Evolutionary conservation across 2,113 vertebrate genomes (phyloP).

Genomic region (Anoplopoma fimbria): DNA sequence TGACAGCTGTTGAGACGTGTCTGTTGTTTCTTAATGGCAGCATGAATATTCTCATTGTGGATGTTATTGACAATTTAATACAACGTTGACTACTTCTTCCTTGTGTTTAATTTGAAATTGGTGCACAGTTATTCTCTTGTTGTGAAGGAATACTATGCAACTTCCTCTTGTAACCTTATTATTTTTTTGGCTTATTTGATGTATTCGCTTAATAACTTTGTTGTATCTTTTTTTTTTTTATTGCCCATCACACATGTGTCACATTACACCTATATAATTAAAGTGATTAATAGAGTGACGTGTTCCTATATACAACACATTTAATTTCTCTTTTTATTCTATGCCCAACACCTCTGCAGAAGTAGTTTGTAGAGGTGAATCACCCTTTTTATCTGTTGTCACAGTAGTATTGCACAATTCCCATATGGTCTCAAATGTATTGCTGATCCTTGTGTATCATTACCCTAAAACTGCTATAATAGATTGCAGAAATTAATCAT

Average conservation of each 20-base stretch:
- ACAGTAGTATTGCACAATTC: background rate
- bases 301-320: background rate
- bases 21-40: background rate
- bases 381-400: background rate
- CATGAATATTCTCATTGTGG: fast-evolving
- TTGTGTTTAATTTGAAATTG: background rate
- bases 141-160: background rate
- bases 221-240: background rate
- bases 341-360: background rate
- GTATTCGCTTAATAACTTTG: background rate
- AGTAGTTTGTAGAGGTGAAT: background rate
- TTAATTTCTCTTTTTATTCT: background rate
- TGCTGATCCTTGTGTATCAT: background rate
- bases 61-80: background rate
- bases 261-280: background rate
- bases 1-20: background rate
- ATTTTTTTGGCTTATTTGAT: background rate
- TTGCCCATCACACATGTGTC: background rate
- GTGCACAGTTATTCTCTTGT: constrained; percentile 1
- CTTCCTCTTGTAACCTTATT: background rate
- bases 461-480: background rate
- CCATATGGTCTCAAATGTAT: background rate
- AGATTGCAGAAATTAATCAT: background rate
- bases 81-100: fast-evolving
- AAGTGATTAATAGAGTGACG: background rate